Conservation (phyloP, 2,113 vertebrate genomes). For the Syrmaticus mikado region DNA sequence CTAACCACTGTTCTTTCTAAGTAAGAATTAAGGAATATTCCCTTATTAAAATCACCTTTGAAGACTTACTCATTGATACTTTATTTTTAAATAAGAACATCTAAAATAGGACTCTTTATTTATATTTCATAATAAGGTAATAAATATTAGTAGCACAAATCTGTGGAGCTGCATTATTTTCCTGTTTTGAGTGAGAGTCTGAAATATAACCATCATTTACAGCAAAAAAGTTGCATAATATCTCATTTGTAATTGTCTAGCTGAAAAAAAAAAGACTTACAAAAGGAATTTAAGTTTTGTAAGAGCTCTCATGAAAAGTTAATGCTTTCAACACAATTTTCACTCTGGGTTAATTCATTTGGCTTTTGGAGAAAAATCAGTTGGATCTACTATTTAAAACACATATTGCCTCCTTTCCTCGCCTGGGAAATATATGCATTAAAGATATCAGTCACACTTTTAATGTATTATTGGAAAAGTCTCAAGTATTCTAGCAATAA, state of each 20-base stretch:
- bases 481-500: background rate
- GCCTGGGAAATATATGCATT: background rate
- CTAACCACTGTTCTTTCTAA: background rate
- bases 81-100: background rate
- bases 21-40: background rate
- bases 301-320: background rate
- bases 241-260: background rate
- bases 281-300: background rate
- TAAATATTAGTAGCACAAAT: background rate
- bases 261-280: background rate
- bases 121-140: background rate
- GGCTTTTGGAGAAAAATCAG: background rate
- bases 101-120: background rate
- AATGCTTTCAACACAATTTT: background rate
- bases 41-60: background rate
- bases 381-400: background rate
- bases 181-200: background rate
- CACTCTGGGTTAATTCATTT: background rate
- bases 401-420: background rate
- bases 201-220: rapidly evolving
- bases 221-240: background rate
- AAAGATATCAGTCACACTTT: background rate
- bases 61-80: background rate
- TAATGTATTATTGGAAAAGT: background rate
- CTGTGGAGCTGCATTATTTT: rapidly evolving